These are phyloP conservation scores for Eremophila alpestris DNA, from an alignment of 2,797 vertebrate species.

Conservation along the genomic window DNA sequence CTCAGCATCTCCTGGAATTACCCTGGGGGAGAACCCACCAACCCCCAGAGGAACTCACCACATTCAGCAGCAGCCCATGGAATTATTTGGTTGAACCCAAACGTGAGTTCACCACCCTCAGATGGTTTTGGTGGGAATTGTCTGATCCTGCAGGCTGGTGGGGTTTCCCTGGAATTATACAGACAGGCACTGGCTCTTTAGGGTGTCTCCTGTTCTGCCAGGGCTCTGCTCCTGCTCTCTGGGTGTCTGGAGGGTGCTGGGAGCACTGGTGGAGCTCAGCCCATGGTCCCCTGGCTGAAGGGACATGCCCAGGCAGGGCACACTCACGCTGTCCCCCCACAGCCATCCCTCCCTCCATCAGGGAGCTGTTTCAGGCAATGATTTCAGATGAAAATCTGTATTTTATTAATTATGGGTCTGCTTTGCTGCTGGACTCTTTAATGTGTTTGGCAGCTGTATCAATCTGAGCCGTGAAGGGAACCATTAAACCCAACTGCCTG, in stretches of 20 bases:
- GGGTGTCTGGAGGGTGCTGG: background rate
- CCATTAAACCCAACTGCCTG: background rate
- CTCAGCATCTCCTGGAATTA: background rate
- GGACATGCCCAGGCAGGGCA: background rate
- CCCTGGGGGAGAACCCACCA: background rate
- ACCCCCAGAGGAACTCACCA: background rate
- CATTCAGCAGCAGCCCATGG: rapidly evolving
- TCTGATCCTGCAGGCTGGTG: background rate
- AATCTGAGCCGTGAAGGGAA: background rate
- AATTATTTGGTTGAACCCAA: background rate
- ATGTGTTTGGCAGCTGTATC: constrained; percentile 67
- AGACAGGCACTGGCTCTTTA: background rate
- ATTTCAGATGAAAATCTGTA: constrained; percentile 70
- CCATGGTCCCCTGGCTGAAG: background rate
- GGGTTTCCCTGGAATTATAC: background rate
- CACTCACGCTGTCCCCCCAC: background rate
- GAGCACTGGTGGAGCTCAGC: background rate
- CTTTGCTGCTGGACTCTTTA: constrained; percentile 56
- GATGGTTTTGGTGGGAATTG: background rate
- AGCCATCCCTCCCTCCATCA: background rate
- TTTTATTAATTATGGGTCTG: constrained; percentile 73
- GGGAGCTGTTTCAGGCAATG: constrained; percentile 52
- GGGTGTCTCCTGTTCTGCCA: background rate
- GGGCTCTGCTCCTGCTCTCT: background rate
- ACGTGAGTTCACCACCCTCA: background rate